Evolutionary conservation across 35 echinoderm and acorn worm genomes (phyloP).

Genomic region (Lytechinus pictus): DNA sequence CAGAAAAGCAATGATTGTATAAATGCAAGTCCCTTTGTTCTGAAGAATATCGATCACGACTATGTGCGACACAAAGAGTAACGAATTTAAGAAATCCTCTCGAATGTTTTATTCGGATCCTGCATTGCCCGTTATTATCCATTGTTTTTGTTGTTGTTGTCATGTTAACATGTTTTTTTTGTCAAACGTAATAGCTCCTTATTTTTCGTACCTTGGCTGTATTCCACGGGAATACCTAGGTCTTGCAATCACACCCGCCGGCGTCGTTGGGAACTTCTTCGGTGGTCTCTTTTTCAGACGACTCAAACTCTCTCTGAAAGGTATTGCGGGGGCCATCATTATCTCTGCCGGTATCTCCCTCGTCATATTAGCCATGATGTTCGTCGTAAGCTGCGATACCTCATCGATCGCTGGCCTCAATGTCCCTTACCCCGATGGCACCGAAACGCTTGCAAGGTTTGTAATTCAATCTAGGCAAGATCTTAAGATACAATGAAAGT

Average conservation of each 20-base stretch:
- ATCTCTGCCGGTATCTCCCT: not conserved
- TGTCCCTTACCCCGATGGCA: not conserved
- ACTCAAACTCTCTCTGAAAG: not conserved
- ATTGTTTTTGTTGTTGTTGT: too few species aligned
- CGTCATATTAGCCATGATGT: not conserved
- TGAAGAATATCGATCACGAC: too few species aligned
- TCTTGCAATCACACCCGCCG: not conserved
- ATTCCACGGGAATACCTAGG: not conserved
- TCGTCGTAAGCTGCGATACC: not conserved
- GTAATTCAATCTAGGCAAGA: not conserved
- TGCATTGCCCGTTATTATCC: too few species aligned
- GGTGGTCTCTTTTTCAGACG: not conserved
- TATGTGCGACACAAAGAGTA: too few species aligned
- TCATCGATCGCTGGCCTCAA: not conserved
- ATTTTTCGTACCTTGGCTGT: too few species aligned
- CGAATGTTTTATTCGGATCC: too few species aligned
- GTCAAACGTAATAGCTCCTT: too few species aligned
- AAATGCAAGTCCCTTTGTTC: too few species aligned
- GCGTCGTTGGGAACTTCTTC: not conserved
- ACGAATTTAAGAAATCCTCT: too few species aligned
- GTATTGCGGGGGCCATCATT: not conserved
- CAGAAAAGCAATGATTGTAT: too few species aligned
- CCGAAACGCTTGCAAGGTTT: not conserved
- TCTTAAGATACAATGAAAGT: too few species aligned
- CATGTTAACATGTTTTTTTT: too few species aligned